phyloP scores from a whole-genome alignment of 2,113 vertebrate genomes.

The Ornithorhynchus anatinus region DNA sequence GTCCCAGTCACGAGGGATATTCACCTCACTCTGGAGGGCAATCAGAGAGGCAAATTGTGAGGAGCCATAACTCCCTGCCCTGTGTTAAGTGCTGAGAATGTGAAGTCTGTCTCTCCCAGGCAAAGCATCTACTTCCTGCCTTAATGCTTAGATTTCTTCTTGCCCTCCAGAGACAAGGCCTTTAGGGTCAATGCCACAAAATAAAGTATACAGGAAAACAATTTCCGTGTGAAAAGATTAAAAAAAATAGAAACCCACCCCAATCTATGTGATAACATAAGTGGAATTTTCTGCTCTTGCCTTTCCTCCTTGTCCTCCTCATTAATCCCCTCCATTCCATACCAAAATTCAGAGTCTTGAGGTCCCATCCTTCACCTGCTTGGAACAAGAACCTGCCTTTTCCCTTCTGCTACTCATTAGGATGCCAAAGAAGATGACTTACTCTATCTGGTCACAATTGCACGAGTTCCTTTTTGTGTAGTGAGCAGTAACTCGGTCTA shows the following conservation, averaged over 20 bases:
- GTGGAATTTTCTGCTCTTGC: not conserved
- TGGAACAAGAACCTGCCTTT: constrained; percentile 17
- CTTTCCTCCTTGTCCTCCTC: not conserved
- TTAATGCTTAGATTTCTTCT: not conserved
- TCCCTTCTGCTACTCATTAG: constrained; percentile 16
- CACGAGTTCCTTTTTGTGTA: constrained; percentile 23
- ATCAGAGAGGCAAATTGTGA: too few relatives aligned
- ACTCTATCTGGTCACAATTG: constrained; percentile 39
- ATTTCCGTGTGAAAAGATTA: not conserved
- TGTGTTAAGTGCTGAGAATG: too few relatives aligned
- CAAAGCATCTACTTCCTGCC: too few relatives aligned
- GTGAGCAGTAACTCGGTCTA: constrained; percentile 31
- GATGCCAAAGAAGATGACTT: constrained; percentile 21
- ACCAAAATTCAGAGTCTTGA: not conserved
- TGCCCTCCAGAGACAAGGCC: not conserved
- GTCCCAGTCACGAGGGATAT: not conserved
- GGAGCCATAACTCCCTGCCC: not conserved
- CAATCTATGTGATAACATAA: not conserved
- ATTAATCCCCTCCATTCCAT: constrained; percentile 4
- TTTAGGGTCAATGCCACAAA: not conserved
- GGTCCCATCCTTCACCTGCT: not conserved
- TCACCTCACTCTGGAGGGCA: too few relatives aligned
- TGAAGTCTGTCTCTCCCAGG: too few relatives aligned
- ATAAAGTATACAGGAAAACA: not conserved
- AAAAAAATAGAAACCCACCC: not conserved